Percentiles rank a stretch among this genome's conserved stretches.
phyloP scores from a whole-genome alignment of 1,140 invertebrate genomes.

The Vollenhovia emeryi region DNA sequence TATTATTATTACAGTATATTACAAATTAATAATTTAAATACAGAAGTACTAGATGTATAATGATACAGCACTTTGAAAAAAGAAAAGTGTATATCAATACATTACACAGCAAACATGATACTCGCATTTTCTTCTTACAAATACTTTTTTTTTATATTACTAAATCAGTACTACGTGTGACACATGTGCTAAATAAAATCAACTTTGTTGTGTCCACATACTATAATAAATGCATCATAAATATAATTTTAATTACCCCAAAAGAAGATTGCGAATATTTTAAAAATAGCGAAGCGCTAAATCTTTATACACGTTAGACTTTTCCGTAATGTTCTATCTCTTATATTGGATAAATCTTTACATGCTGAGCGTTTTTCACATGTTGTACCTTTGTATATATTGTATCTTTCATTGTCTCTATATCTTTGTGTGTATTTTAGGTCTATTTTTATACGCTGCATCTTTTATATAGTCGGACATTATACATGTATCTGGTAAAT shows the following conservation, averaged over 20 bases:
- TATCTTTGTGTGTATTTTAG: not conserved
- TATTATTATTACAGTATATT: too few relatives aligned
- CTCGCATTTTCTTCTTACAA: not conserved
- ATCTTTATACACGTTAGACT: not conserved
- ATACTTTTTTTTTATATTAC: not conserved
- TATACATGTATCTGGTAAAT: not conserved
- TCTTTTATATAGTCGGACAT: not conserved
- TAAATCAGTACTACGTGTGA: constrained; percentile 32
- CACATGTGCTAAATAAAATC: constrained; percentile 31
- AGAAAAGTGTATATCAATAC: constrained; percentile 15
- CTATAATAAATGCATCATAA: constrained; percentile 65
- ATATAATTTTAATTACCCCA: constrained; percentile 35
- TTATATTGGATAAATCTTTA: constrained; percentile 6
- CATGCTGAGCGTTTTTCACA: not conserved
- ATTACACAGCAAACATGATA: constrained; percentile 7
- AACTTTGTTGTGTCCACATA: constrained; percentile 20
- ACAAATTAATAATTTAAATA: not conserved
- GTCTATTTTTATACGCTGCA: not conserved
- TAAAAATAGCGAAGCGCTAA: constrained; percentile 8
- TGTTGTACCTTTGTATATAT: not conserved
- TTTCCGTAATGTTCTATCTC: not conserved
- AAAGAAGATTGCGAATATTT: constrained; percentile 32
- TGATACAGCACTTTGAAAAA: not conserved
- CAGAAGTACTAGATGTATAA: not conserved
- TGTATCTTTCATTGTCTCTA: not conserved